These are phyloP conservation scores for Phasianus colchicus DNA, from an alignment of 2,113 vertebrate genomes.

Conservation along the genomic window DNA sequence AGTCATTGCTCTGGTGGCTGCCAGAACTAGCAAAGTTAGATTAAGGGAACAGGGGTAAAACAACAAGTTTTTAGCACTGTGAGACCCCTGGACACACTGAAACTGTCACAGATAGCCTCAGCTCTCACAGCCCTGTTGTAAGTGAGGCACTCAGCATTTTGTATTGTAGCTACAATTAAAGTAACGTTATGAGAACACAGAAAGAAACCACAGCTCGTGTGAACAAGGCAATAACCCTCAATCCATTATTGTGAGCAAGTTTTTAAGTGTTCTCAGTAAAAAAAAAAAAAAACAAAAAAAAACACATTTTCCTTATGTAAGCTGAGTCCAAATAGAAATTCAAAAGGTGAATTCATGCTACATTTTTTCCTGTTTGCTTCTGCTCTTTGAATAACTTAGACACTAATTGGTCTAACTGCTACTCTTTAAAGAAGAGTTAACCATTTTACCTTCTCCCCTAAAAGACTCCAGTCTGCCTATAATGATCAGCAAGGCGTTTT, in stretches of 20 bases:
- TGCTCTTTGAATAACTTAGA: neutral
- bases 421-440: neutral
- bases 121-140: neutral
- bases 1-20: neutral
- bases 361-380: neutral
- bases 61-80: neutral
- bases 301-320: conserved; percentile 23
- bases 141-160: neutral
- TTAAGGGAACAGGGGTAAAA: neutral
- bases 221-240: neutral
- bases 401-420: neutral
- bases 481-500: neutral
- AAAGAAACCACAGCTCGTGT: conserved; percentile 13
- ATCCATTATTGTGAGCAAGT: conserved; percentile 15
- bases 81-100: neutral
- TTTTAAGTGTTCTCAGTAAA: conserved; percentile 20
- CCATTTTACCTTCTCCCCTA: neutral
- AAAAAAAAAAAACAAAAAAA: neutral
- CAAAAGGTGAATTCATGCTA: neutral
- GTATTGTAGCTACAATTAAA: conserved; percentile 32
- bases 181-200: conserved; percentile 3
- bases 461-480: neutral
- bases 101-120: neutral
- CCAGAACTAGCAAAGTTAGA: neutral
- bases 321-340: conserved; percentile 3